Evolutionary conservation across 2,113 vertebrate genomes (phyloP), one percentile per base, ranked within the genome.

Genomic region (Cochlearius cochlearius): DNA sequence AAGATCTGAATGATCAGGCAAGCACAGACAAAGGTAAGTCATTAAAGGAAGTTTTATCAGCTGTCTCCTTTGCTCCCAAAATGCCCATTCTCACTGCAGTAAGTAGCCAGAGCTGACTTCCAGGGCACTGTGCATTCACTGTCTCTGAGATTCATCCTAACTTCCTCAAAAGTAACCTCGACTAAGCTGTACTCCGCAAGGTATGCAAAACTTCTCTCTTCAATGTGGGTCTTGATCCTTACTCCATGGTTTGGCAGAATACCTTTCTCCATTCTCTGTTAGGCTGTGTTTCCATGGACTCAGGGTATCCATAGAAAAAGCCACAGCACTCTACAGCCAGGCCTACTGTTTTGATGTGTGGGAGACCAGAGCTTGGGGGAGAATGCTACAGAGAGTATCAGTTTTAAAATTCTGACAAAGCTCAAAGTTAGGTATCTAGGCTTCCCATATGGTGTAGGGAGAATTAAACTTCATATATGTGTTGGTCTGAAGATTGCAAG

Each of bases 201-300:
- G 9, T 6, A 2, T n/a, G 41, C 0, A 0, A 20, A 83, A 45
- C 0, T 3, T 66, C 10, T 50, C 13, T 14, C 12, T 17, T 34
- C 16, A 3, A 1, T 17, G 7, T 49, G 21, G 27, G 12, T 53
- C 52, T 80, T 72, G 43, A n/a, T 72, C n/a, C n/a, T 75, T 30
- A 6, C 30, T 55, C 27, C 7, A 2, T 47, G 29, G 7, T 34
- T 74, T 66, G 19, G 11, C 67, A 5, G n/a, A 84, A 23, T 9
- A 5, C 8, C 3, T 41, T 77, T 32, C 50, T 72, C 13, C 53
- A 15, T 58, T 10, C n/a, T 41, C 32, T 67, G 6, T 59, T 41
- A 17, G 4, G 9, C 25, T 68, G 3, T 66, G 1, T 63, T 68
- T 39, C 66, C 12, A 4, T 36, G 15, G 21, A 6, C 21, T 71